phyloP scores from a whole-genome alignment of 23 tunicate genomes.

The Trididemnum miniatum region DNA sequence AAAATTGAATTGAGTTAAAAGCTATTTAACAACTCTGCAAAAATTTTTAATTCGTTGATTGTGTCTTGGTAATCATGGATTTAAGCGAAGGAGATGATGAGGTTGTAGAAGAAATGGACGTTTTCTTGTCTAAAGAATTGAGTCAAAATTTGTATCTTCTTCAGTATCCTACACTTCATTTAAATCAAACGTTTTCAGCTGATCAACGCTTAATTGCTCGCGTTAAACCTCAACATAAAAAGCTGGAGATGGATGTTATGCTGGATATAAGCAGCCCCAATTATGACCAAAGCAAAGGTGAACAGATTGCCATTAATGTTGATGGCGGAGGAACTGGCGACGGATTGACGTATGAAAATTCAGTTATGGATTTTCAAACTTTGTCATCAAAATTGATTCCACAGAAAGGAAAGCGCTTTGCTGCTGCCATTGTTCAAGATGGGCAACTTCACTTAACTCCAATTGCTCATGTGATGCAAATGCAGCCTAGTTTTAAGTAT shows the following conservation, averaged over 20 bases:
- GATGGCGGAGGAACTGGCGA: slow-evolving; percentile 60
- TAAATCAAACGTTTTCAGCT: slow-evolving; percentile 15
- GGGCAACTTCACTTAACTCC: slow-evolving; percentile 72
- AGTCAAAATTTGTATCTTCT: slow-evolving; percentile 41
- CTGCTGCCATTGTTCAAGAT: slow-evolving; percentile 44
- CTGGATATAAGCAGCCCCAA: slow-evolving; percentile 72
- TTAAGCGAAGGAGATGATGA: slow-evolving; percentile 44
- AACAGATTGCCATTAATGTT: slow-evolving; percentile 83
- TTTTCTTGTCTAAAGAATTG: slow-evolving; percentile 55
- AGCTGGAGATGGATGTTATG: slow-evolving; percentile 65
- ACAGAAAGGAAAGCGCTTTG: slow-evolving; percentile 47
- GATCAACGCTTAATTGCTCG: slow-evolving; percentile 53
- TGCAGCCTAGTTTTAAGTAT: slow-evolving; percentile 77
- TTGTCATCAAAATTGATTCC: slow-evolving; percentile 52
- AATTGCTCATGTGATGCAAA: slow-evolving; percentile 54
- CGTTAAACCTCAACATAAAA: slow-evolving; percentile 75
- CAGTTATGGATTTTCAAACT: slow-evolving; percentile 70
- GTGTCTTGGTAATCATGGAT: not conserved
- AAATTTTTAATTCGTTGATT: not conserved
- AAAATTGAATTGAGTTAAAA: not conserved
- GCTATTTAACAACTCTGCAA: not conserved
- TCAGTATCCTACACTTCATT: slow-evolving; percentile 59
- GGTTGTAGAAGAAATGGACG: slow-evolving; percentile 62
- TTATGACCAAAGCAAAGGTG: slow-evolving; percentile 85
- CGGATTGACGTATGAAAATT: slow-evolving; percentile 52